These are phyloP conservation scores for Pluvianellus socialis DNA, from an alignment of 2,113 vertebrate species.

Conservation along the genomic window DNA sequence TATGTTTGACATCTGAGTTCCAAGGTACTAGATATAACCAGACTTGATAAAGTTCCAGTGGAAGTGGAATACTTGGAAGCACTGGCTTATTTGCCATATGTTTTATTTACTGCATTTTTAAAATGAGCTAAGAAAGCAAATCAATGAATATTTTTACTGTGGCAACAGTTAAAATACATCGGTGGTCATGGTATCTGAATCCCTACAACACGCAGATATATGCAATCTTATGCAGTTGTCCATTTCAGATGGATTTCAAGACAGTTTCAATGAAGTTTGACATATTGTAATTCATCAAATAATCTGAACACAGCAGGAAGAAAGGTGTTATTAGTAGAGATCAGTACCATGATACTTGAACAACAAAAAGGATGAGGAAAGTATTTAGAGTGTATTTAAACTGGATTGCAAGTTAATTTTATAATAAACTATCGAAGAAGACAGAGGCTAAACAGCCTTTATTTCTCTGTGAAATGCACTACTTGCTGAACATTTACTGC, in stretches of 20 bases:
- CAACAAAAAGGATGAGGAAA: background rate
- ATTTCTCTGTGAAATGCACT: slow-evolving; percentile 29
- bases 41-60: background rate
- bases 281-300: background rate
- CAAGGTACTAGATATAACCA: background rate
- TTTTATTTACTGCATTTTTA: background rate
- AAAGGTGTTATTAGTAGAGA: background rate
- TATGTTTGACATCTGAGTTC: background rate
- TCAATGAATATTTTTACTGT: background rate
- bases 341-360: background rate
- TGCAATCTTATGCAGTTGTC: background rate
- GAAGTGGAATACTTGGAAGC: background rate
- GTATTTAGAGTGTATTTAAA: slow-evolving; percentile 16
- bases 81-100: background rate
- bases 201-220: background rate
- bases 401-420: slow-evolving; percentile 12
- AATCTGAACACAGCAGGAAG: background rate
- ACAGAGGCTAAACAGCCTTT: slow-evolving; percentile 13
- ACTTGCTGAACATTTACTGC: background rate
- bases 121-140: background rate
- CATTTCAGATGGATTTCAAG: background rate
- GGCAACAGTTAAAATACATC: background rate
- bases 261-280: background rate
- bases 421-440: background rate
- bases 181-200: background rate